Conservation (phyloP, 1,140 invertebrate species). For the Hycleus phaleratus region DNA sequence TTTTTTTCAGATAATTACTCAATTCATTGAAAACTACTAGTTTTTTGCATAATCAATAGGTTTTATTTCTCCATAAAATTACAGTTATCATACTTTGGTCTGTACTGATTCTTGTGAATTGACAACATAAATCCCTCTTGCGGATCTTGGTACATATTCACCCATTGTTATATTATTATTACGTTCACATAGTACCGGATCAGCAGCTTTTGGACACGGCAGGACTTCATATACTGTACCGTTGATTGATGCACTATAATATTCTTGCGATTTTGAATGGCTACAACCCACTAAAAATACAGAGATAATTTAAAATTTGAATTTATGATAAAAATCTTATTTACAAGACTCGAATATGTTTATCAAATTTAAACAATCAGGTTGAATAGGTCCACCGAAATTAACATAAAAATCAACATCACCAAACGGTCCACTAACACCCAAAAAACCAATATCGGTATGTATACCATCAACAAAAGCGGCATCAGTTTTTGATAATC, state of each 20-base stretch:
- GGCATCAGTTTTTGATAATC: constrained; percentile 55
- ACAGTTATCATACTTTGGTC: too few species aligned
- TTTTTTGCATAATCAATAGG: too few species aligned
- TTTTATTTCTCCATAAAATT: too few species aligned
- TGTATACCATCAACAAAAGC: constrained; percentile 86
- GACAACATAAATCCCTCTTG: neutral
- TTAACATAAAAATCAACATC: constrained; percentile 85
- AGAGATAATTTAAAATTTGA: neutral
- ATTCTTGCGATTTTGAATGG: constrained; percentile 14
- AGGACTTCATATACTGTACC: neutral
- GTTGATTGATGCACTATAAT: constrained; percentile 11
- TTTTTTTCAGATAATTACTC: too few species aligned
- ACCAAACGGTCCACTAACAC: constrained; percentile 61
- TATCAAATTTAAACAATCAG: constrained; percentile 55
- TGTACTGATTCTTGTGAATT: too few species aligned
- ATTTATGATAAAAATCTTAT: neutral
- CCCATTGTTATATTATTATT: neutral
- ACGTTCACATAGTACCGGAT: neutral
- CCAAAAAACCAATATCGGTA: constrained; percentile 71
- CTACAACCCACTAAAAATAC: constrained; percentile 22
- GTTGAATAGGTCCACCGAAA: constrained; percentile 65
- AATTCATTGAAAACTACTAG: too few species aligned
- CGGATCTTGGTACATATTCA: neutral
- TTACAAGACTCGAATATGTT: constrained; percentile 20
- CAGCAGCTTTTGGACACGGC: too few species aligned